Evolutionary conservation across 2,113 vertebrate species (phyloP).

Genomic region (Tupaia chinensis): DNA sequence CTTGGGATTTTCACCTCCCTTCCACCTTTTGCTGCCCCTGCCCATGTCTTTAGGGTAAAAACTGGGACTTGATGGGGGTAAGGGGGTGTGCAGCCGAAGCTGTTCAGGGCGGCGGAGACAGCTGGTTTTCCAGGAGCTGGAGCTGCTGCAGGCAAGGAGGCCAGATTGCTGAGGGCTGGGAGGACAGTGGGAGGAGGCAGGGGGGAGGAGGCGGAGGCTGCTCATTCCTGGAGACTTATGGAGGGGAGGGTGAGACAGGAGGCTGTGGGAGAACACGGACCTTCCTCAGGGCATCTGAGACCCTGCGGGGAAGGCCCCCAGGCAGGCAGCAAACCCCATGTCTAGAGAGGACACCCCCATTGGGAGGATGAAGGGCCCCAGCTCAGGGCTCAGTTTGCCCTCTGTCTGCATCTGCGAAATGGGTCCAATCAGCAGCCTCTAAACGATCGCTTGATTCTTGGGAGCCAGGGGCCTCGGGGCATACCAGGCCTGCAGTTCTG

Average conservation of each 20-base stretch:
- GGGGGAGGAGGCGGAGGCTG: slow-evolving; percentile 3
- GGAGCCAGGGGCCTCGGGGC: not conserved
- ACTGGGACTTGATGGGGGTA: not conserved
- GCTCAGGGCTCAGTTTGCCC: not conserved
- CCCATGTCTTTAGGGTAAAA: not conserved
- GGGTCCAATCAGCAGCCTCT: not conserved
- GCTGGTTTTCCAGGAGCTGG: not conserved
- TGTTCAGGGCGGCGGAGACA: not conserved
- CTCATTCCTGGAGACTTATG: not conserved
- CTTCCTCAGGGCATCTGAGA: not conserved
- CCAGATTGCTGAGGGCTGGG: not conserved
- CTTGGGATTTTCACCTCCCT: not conserved
- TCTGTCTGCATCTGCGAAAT: not conserved
- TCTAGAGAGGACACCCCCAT: not conserved
- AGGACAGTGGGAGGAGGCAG: slow-evolving; percentile 29
- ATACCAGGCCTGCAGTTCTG: not conserved
- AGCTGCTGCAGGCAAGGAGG: not conserved
- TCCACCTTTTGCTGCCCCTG: not conserved
- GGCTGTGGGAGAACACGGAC: not conserved
- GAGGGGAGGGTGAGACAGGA: not conserved
- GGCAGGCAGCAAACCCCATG: not conserved
- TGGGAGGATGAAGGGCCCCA: not conserved
- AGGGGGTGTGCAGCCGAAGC: not conserved
- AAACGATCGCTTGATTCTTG: not conserved
- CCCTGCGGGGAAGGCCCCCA: not conserved